Evolutionary conservation across 2,888 invertebrate species (phyloP), one percentile per base, ranked within the genome.

Genomic region (Oscheius sp.): DNA sequence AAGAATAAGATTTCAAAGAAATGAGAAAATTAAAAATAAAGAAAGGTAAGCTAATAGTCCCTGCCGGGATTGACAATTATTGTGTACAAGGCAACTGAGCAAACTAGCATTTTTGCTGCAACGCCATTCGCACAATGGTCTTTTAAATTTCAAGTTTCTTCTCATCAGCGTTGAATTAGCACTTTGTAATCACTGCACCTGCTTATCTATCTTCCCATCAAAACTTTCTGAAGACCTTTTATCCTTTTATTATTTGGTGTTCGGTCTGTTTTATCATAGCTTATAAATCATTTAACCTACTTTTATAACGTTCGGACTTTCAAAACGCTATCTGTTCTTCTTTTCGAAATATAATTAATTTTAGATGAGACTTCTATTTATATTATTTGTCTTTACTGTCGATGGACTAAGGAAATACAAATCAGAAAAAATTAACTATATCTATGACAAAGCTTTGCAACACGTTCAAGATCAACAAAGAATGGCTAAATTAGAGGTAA

Each of bases 361-460:
- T 45, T 45, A 61, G 61, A 61, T 61, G 61, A 25, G 20, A 6
- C 4, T 58, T 3, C 25, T 58, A 6, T n/a, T 39, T 4, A 1
- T 15, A 25, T 23, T 37, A 8, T 23, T 23, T 8, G 42, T 61
- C 10, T 27, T 42, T 17, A 17, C 31, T 15, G 3, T 27, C 1
- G 45, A 45, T 27, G 42, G n/a, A 39, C 29, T 20, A 42, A 45
- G 27, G 20, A 27, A 42, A 42, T 78, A 64, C 37, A 79, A 83
- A 12, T 78, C 83, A 67, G 84, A 83, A 57, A 81, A 84, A 65
- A 78, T 84, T 37, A 83, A 82, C 69, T 84, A 78, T 70, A 76
- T 84, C 37, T 84, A 84, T 73, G 77, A 79, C n/a, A 84, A 84
- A 55, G 83, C 83, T 8, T 33, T 75, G 20, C 72, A 79, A 27